Percentiles rank a stretch among this genome's conserved stretches.
Evolutionary conservation across 2,888 invertebrate species (phyloP).

Genomic region (Stenotaenia linearis): DNA sequence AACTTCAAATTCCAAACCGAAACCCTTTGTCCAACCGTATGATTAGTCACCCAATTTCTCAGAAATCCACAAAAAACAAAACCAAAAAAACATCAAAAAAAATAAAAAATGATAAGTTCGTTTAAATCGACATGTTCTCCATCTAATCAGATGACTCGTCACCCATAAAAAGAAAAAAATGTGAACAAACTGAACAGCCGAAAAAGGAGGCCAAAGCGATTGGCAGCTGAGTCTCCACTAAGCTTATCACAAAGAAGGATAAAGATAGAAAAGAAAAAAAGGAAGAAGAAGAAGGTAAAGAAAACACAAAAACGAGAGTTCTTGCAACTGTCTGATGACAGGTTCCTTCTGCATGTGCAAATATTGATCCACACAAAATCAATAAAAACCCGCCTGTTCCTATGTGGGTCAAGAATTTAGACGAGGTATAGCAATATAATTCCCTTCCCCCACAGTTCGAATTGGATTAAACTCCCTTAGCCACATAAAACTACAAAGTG

Average conservation of each 20-base stretch:
- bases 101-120: neutral
- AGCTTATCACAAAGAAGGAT: conserved; percentile 20
- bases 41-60: no score
- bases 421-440: conserved; percentile 20
- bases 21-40: no score
- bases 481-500: conserved; percentile 26
- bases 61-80: neutral
- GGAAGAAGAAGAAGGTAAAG: neutral
- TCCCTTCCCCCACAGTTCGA: neutral
- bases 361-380: conserved; percentile 17
- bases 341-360: conserved; percentile 26
- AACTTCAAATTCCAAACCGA: no score
- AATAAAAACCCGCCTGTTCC: conserved; percentile 10
- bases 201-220: neutral
- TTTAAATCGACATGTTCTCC: conserved; percentile 5
- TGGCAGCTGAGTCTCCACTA: conserved; percentile 16
- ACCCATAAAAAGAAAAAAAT: conserved; percentile 1
- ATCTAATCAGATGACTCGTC: conserved; percentile 23
- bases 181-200: neutral
- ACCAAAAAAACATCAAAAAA: neutral
- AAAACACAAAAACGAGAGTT: conserved; percentile 10
- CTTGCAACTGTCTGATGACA: conserved; percentile 20
- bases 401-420: conserved; percentile 22
- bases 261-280: neutral
- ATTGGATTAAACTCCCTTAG: conserved; percentile 4